Evolutionary conservation across 2,797 vertebrate species (phyloP), one percentile per base, ranked within the genome.

Genomic region (Selene dorsalis): DNA sequence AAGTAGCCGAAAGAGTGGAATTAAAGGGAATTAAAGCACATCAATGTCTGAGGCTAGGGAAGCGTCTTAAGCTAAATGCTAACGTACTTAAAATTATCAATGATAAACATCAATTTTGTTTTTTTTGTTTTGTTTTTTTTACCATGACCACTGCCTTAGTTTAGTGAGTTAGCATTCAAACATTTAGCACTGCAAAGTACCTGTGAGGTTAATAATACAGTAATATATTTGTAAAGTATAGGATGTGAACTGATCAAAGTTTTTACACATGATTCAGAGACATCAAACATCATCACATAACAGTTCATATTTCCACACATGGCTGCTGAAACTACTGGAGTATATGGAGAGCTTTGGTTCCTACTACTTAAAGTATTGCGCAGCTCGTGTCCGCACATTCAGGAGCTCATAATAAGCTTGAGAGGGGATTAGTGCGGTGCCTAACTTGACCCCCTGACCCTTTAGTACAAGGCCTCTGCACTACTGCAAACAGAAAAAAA

Each of bases 371-470:
- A 84, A 87, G 67, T 73, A 76, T 80, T 73, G 79, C 69, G 28
- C 83, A 71, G 80, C 69, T 86, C 73, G 67, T 84, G 78, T 79
- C 84, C 60, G 16, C 68, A 80, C 80, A 90, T 90, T 86, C 88
- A 84, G 74, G 80, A 89, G 86, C 83, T 87, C 86, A 92, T 92
- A 91, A 93, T 88, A 88, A 85, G 88, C 89, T 92, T 89, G 84
- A 81, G 83, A 84, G 73, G 58, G 89, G 93, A 94, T 94, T 93
- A 93, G 77, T 73, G 22, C 38, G 18, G 83, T 84, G 84, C 90
- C 91, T 86, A 89, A 90, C 77, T 87, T 92, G 87, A 93, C 89
- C 92, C 73, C 57, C 55, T 75, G 80, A 91, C 91, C 89, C 77
- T 55, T 81, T 53, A 45, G 73, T 89, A 84, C 84, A 83, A 92